phyloP scores from a whole-genome alignment of 1,140 invertebrate genomes.

The Trachymyrmex septentrionalis region DNA sequence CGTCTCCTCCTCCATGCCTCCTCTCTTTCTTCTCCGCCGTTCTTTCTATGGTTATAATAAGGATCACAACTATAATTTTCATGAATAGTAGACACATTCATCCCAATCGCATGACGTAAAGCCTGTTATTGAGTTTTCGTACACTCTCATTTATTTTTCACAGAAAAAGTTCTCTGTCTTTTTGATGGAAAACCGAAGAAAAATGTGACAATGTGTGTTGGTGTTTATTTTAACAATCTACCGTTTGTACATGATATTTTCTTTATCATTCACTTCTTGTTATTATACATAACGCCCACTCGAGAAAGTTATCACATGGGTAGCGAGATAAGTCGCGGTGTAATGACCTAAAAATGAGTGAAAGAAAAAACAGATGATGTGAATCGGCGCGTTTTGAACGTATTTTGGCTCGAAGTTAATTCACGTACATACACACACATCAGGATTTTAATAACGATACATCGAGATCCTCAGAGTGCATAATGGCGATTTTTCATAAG shows the following conservation, averaged over 20 bases:
- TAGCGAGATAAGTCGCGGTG: constrained; percentile 26
- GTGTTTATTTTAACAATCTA: not conserved
- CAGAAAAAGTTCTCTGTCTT: not conserved
- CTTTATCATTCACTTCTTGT: not conserved
- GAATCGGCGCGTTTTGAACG: constrained; percentile 32
- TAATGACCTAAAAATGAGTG: constrained; percentile 34
- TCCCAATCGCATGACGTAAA: not conserved
- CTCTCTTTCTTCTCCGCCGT: not conserved
- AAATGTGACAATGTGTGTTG: not conserved
- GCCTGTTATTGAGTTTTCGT: not conserved
- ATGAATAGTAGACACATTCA: not conserved
- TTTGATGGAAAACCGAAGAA: not conserved
- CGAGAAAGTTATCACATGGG: not conserved
- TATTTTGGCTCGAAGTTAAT: not conserved
- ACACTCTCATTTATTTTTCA: not conserved
- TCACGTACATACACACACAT: not conserved
- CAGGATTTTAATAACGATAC: not conserved
- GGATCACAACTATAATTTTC: not conserved
- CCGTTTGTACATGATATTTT: not conserved
- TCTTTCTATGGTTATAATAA: not conserved
- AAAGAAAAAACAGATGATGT: constrained; percentile 22
- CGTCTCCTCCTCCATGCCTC: not conserved
- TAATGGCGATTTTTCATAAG: not conserved
- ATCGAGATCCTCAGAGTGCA: not conserved
- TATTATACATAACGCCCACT: constrained; percentile 14